A percentile compares a stretch with the other conserved stretches of the same genome.
Evolutionary conservation across 1,140 invertebrate species (phyloP).

Genomic region (Asbolus verrucosus): DNA sequence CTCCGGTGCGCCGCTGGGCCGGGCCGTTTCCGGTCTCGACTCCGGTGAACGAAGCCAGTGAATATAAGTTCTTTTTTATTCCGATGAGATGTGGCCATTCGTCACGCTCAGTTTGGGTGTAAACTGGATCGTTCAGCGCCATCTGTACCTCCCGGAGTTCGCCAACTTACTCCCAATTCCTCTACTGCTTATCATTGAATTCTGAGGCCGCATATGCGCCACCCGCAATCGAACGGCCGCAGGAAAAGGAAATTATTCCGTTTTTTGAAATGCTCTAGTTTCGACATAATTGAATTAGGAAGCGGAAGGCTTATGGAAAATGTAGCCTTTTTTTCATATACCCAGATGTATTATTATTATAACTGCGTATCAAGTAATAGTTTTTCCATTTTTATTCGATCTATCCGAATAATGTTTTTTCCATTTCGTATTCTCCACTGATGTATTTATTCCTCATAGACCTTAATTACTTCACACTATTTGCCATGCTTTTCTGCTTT

Average conservation of each 20-base stretch:
- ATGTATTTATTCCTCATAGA: too few relatives aligned
- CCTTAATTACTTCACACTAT: too few relatives aligned
- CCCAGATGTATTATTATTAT: too few relatives aligned
- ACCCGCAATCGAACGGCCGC: neutral
- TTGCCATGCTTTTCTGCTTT: too few relatives aligned
- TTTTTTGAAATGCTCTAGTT: too few relatives aligned
- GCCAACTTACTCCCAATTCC: conserved; percentile 40
- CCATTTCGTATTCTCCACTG: too few relatives aligned
- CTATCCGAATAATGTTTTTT: too few relatives aligned
- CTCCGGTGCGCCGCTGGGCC: neutral
- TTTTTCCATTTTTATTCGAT: too few relatives aligned
- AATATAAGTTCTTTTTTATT: conserved; percentile 52
- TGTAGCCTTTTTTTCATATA: too few relatives aligned
- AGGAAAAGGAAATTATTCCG: neutral
- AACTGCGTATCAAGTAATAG: too few relatives aligned
- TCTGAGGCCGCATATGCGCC: conserved; percentile 20
- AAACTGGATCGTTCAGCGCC: conserved; percentile 51
- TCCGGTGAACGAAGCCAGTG: conserved; percentile 36
- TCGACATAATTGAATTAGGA: too few relatives aligned
- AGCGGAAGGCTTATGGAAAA: too few relatives aligned
- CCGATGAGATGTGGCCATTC: conserved; percentile 51
- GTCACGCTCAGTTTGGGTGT: conserved; percentile 51
- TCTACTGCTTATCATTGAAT: conserved; percentile 33
- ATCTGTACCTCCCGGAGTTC: conserved; percentile 46
- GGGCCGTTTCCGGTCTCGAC: neutral